Evolutionary conservation across 2,888 invertebrate species (phyloP), one percentile per base, ranked within the genome.

Genomic region (Xanthorhoe designata): DNA sequence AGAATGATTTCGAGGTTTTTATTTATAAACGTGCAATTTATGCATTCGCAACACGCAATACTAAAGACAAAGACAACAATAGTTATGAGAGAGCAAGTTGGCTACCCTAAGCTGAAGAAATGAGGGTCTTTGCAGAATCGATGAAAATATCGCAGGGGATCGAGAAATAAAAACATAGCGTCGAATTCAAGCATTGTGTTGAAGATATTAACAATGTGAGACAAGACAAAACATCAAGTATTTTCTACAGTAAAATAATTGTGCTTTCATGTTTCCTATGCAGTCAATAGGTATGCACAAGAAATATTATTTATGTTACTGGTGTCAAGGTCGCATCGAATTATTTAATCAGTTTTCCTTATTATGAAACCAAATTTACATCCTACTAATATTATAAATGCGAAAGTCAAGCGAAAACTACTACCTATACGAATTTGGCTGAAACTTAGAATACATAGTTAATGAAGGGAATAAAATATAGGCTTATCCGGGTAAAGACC

Each of bases 21-120:
- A 59, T 58, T 58, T 45, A 42, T 50, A 62, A 53, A 38, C 47
- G 24, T 66, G 58, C 58, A 58, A 51, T 53, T 50, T 47, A 17
- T 54, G 57, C 62, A 62, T 61, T 50, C 32, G n/a, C 47, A 53
- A 32, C 63, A 58, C 52, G 64, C 58, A 49, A 59, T 15, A 59
- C 15, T 5, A 29, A 50, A 58, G 53, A 66, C 24, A 54, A 50
- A 58, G 66, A 66, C 62, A 51, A 38, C 53, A 18, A 54, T 32
- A 62, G 29, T 55, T 9, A 49, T 53, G 58, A 62, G 55, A 59
- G 58, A 66, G 61, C 24, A 59, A 49, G 56, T 53, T 2, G 29
- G 17, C 42, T 19, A 64, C 58, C 58, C 53, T 49, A 58, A 29
- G 32, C 32, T 53, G 19, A 32, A 13, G 53, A 35, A 58, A 47